Evolutionary conservation across 2,797 vertebrate genomes (phyloP).

Genomic region (Valencia hispanica): DNA sequence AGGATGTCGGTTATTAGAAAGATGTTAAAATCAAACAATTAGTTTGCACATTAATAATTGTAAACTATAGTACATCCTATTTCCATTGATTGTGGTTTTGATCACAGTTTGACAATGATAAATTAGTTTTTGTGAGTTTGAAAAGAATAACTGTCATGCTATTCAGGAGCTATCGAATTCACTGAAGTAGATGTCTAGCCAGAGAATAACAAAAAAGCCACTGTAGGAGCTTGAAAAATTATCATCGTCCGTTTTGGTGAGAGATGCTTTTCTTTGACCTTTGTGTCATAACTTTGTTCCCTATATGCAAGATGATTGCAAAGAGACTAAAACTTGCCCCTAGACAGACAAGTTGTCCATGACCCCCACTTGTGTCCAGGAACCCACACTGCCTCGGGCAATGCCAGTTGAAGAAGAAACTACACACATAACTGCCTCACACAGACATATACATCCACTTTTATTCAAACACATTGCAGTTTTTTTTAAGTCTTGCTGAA

Average conservation of each 20-base stretch:
- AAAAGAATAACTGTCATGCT: neutral
- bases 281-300: conserved; percentile 31
- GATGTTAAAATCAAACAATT: no score
- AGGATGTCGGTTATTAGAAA: no score
- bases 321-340: conserved; percentile 29
- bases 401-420: conserved; percentile 19
- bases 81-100: no score
- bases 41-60: no score
- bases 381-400: conserved; percentile 42
- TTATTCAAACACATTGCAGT: neutral
- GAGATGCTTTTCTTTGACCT: conserved; percentile 30
- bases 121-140: neutral
- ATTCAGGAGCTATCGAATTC: neutral
- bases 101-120: neutral
- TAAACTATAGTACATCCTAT: no score
- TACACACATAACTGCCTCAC: conserved; percentile 14
- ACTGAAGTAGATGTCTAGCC: neutral
- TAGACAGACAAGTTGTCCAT: conserved; percentile 52
- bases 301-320: conserved; percentile 12
- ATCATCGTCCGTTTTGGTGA: neutral
- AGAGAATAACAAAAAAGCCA: neutral
- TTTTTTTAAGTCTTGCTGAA: conserved; percentile 26
- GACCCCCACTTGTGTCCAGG: conserved; percentile 38
- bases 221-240: neutral
- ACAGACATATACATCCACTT: neutral